Conservation (phyloP, 2,888 invertebrate species). For the Onthophagus sagittarius region DNA sequence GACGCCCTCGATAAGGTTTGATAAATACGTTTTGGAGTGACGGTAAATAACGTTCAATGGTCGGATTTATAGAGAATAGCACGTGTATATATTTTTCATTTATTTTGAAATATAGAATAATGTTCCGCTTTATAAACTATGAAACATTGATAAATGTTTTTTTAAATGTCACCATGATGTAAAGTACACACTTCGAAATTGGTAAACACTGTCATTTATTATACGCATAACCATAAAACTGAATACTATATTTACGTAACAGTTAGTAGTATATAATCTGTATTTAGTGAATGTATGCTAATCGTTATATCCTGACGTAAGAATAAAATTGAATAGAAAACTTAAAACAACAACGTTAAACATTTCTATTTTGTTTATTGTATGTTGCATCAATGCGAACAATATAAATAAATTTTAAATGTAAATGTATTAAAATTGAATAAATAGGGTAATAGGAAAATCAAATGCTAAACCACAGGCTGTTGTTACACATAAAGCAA, state of each 20-base stretch:
- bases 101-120: background rate
- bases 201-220: too few species aligned
- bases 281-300: background rate
- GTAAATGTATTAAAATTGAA: too few species aligned
- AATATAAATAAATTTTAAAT: too few species aligned
- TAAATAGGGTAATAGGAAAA: too few species aligned
- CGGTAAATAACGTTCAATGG: background rate
- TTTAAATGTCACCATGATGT: too few species aligned
- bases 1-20: background rate
- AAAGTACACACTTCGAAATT: too few species aligned
- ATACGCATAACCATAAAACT: background rate
- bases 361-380: background rate
- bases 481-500: too few species aligned
- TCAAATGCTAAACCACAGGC: too few species aligned
- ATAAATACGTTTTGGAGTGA: background rate
- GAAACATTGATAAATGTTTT: too few species aligned
- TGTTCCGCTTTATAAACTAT: too few species aligned
- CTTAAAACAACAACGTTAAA: background rate
- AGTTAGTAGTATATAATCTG: background rate
- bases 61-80: background rate
- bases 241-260: background rate
- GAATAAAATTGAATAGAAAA: background rate
- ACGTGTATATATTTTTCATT: background rate
- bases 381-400: too few species aligned
- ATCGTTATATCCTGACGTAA: background rate